Percentiles rank a stretch among this genome's conserved stretches.
Conservation (phyloP, 2,888 invertebrate species). For the Thera britannica region DNA sequence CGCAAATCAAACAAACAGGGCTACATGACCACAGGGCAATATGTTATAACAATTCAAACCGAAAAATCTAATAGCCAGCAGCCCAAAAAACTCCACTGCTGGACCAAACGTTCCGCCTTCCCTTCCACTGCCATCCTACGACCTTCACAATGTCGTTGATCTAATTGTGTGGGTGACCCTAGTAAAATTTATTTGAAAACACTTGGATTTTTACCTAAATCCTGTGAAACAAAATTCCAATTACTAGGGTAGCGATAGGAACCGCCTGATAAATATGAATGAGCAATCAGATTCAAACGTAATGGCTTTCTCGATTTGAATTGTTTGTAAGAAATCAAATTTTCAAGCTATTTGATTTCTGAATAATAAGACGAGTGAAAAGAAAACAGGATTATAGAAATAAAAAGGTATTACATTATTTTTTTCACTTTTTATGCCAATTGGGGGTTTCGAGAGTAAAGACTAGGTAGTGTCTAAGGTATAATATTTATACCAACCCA, state of each 20-base stretch:
- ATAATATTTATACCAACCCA: not conserved
- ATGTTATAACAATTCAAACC: too few relatives aligned
- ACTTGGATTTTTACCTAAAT: not conserved
- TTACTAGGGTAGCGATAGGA: not conserved
- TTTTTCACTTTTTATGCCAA: too few relatives aligned
- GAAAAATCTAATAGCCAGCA: too few relatives aligned
- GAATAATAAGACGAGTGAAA: not conserved
- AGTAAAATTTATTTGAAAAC: constrained; percentile 1
- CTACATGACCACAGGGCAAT: too few relatives aligned
- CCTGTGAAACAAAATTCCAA: not conserved
- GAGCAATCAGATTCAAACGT: constrained; percentile 24
- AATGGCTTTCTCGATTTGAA: constrained; percentile 11
- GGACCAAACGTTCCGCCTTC: too few relatives aligned
- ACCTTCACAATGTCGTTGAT: not conserved
- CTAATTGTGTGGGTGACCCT: not conserved
- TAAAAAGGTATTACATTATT: too few relatives aligned
- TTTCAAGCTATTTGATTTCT: not conserved
- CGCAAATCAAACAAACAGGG: too few relatives aligned
- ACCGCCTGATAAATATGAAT: constrained; percentile 24
- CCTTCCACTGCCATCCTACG: too few relatives aligned
- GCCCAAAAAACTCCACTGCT: too few relatives aligned
- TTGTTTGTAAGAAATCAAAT: constrained; percentile 4
- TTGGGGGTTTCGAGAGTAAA: too few relatives aligned
- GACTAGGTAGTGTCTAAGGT: too few relatives aligned
- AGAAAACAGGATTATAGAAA: not conserved